Base-by-base conservation (phyloP, 2,113 vertebrate species). In the Saimiri boliviensis region DNA sequence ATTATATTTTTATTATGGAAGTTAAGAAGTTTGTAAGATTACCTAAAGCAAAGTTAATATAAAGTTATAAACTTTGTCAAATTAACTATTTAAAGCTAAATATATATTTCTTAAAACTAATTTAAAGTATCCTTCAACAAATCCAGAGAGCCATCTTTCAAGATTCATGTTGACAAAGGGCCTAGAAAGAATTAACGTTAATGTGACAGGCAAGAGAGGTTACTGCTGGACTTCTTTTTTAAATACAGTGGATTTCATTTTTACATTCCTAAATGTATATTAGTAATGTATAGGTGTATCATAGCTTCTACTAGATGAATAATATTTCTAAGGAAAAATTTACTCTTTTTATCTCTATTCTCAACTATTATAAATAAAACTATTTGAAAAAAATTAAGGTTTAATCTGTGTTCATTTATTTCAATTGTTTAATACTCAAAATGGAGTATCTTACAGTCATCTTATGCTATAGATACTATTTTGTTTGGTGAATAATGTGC, bases 61-160 rank as follows among this genome's bases (percentile, higher is more conserved):
- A 86, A 91, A 82, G 40, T 68, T 60, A 63, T 63, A 79, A 56
- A 60, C 49, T 73, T 52, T 87, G 47, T 42, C 63, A 94, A 88
- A 76, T 68, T 86, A 96, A 83, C 37, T 58, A 76, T 56, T 88
- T 87, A 79, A 94, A 76, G 8, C 52, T 70, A 25, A 13, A 25
- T 56, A 40, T 19, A 52, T 87, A 37, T 81, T 70, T 85, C 80
- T 56, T 37, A 66, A 86, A 81, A 76, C 30, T 40, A 91, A 74
- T 35, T 91, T 68, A 81, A 66, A 86, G 91, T 68, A 40, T 49
- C 8, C 21, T 68, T 82, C 32, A 84, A 71, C 45, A 94, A 89
- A 94, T 82, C 35, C 93, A 88, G 45, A 88, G 21, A 86, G 73
- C 20, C 30, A 56, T 60, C 16, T 83, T 93, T 91, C 20, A 93